phyloP scores from a whole-genome alignment of 2,797 vertebrate genomes.

The Limosa lapponica region DNA sequence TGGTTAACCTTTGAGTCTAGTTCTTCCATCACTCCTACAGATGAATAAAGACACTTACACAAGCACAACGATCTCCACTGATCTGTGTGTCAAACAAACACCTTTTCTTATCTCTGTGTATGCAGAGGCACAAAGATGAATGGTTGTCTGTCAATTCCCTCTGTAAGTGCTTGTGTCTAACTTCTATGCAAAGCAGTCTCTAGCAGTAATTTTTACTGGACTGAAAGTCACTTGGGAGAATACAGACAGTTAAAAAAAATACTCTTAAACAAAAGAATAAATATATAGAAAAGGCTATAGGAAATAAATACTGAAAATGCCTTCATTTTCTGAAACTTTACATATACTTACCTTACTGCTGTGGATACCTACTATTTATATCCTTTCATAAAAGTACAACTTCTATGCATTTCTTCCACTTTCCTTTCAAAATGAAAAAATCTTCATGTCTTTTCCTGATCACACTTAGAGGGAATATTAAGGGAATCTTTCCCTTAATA shows the following conservation, averaged over 20 bases:
- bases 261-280: neutral
- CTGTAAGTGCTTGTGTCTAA: neutral
- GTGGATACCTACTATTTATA: neutral
- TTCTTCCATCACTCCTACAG: neutral
- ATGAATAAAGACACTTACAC: neutral
- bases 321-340: neutral
- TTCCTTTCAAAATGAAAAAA: neutral
- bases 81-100: neutral
- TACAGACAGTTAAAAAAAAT: rapidly evolving
- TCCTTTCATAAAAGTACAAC: neutral
- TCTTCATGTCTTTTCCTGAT: neutral
- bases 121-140: neutral
- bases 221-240: neutral
- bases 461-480: neutral
- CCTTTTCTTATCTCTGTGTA: neutral
- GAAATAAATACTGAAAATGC: neutral
- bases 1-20: neutral
- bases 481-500: neutral
- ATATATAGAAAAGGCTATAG: neutral
- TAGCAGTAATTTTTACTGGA: neutral
- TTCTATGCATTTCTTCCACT: neutral
- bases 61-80: neutral
- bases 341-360: neutral
- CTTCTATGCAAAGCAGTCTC: neutral
- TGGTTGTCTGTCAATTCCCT: neutral